A percentile compares a stretch with the other conserved stretches of the same genome.
phyloP scores from a whole-genome alignment of 2,888 invertebrate genomes.

The Pycnomerus fuliginosus region DNA sequence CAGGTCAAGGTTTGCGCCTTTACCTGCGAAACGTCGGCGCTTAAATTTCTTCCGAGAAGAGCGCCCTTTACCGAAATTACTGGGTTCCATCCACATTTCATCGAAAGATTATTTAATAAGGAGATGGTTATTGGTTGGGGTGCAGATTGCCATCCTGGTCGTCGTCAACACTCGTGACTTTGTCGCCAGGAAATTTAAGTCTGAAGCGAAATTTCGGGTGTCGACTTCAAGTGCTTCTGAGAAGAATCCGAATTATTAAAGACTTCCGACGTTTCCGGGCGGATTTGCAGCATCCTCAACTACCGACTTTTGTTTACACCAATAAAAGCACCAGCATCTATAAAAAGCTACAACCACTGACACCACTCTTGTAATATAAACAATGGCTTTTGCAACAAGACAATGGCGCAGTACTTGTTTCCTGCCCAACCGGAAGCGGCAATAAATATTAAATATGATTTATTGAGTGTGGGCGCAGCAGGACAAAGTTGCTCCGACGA shows the following conservation, averaged over 20 bases:
- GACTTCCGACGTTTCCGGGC: slow-evolving; percentile 19
- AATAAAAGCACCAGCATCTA: too few relatives aligned
- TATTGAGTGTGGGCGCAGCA: slow-evolving; percentile 12
- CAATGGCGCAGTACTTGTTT: slow-evolving; percentile 17
- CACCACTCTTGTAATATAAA: slow-evolving; percentile 14
- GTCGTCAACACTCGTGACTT: slow-evolving; percentile 13
- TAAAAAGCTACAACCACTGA: too few relatives aligned
- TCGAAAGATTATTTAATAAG: too few relatives aligned
- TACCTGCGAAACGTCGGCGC: slow-evolving; percentile 19
- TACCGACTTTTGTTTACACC: too few relatives aligned
- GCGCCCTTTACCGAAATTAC: slow-evolving; percentile 5
- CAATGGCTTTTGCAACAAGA: slow-evolving; percentile 20
- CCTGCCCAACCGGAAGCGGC: slow-evolving; percentile 21
- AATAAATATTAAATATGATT: slow-evolving; percentile 21
- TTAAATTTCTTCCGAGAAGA: slow-evolving; percentile 10
- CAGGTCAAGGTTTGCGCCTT: slow-evolving; percentile 25
- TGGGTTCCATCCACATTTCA: slow-evolving; percentile 1
- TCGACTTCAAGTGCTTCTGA: slow-evolving; percentile 19
- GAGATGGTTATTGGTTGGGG: too few relatives aligned
- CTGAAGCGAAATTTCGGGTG: slow-evolving; percentile 18
- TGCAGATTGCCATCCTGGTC: slow-evolving; percentile 9
- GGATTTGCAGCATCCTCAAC: slow-evolving; percentile 17
- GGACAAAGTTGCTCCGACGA: too few relatives aligned
- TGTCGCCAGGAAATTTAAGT: slow-evolving; percentile 22
- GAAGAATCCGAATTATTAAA: slow-evolving; percentile 17